These are phyloP conservation scores for Pampusana beccarii DNA, from an alignment of 2,113 vertebrate genomes.

Conservation along the genomic window DNA sequence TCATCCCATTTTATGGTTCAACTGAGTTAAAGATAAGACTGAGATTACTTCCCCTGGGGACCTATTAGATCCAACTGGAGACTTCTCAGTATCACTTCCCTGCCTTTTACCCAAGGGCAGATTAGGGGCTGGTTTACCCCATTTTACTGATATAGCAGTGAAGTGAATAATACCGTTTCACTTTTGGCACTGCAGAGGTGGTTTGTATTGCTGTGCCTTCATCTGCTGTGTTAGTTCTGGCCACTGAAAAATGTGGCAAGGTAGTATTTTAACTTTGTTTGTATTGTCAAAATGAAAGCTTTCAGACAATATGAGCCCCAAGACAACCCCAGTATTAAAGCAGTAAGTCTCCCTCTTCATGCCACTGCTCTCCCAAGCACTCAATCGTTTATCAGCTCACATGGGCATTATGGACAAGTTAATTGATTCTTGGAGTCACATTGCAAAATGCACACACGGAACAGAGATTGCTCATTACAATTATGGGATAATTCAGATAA, in stretches of 20 bases:
- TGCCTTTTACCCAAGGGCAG: neutral
- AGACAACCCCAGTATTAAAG: neutral
- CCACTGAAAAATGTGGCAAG: neutral
- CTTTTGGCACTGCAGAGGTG: neutral
- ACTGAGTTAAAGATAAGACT: constrained; percentile 13
- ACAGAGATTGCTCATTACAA: neutral
- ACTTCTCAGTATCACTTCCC: neutral
- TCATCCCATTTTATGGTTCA: constrained; percentile 36
- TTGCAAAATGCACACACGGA: neutral
- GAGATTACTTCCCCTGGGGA: neutral
- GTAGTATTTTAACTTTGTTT: neutral
- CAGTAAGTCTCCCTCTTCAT: neutral
- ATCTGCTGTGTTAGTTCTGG: neutral
- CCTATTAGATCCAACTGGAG: constrained; percentile 2
- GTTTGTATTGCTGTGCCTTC: neutral
- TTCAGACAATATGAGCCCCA: neutral
- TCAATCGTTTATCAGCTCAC: neutral
- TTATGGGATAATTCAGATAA: neutral
- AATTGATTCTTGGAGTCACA: neutral
- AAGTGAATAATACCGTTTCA: neutral
- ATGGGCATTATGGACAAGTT: neutral
- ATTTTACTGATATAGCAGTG: neutral
- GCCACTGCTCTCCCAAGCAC: neutral
- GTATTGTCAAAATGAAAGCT: neutral
- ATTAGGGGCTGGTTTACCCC: neutral